Percentiles rank a stretch among this genome's conserved stretches.
phyloP scores from a whole-genome alignment of 2,113 vertebrate species.

The Tinamus guttatus region DNA sequence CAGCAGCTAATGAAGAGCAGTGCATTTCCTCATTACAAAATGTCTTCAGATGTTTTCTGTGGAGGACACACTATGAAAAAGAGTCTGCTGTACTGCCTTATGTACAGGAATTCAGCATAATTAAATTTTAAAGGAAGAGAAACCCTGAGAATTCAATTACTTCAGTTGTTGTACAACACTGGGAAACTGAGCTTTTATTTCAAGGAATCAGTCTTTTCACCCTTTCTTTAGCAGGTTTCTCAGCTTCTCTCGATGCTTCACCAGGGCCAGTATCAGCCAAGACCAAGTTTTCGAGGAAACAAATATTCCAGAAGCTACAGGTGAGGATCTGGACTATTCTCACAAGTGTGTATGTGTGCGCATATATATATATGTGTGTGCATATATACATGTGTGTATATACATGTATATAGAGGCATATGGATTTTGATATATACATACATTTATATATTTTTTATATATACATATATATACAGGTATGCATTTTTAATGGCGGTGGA shows the following conservation, averaged over 20 bases:
- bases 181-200: neutral
- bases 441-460: no score
- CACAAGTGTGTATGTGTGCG: rapidly evolving
- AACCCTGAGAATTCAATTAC: neutral
- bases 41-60: neutral
- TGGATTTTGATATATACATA: no score
- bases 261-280: constrained; percentile 98
- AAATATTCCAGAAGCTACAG: constrained; percentile 99
- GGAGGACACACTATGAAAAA: neutral
- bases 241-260: constrained; percentile 99
- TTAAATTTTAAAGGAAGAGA: neutral
- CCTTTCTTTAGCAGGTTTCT: constrained; percentile 93
- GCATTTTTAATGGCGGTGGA: neutral
- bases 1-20: neutral
- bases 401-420: no score
- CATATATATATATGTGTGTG: no score
- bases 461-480: neutral
- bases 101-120: neutral
- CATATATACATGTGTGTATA: no score
- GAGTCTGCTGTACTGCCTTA: neutral
- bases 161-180: neutral
- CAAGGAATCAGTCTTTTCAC: constrained; percentile 59
- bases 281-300: constrained; percentile 98
- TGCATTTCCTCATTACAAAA: neutral
- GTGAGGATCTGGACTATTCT: constrained; percentile 77